phyloP scores from a whole-genome alignment of 2,888 invertebrate species.

The Tryphoninae sp. region DNA sequence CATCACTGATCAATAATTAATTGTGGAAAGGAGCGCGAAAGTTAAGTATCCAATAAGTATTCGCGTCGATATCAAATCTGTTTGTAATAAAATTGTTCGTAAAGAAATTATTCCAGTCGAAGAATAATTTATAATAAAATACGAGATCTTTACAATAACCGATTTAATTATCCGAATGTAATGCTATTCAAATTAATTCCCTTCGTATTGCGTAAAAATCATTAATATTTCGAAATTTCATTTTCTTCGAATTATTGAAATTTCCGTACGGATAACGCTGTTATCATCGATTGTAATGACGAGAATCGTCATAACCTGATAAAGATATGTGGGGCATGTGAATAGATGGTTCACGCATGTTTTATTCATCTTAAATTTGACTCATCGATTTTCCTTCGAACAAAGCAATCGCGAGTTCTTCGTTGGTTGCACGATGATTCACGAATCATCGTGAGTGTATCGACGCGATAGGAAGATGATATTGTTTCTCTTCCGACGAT shows the following conservation, averaged over 20 bases:
- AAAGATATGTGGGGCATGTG: conserved; percentile 2
- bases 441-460: not conserved
- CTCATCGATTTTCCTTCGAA: conserved; percentile 23
- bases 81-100: not conserved
- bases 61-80: not conserved
- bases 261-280: too few species aligned
- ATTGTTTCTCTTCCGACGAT: not conserved
- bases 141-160: too few species aligned
- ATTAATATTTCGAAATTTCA: too few species aligned
- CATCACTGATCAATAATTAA: not conserved
- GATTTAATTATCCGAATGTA: too few species aligned
- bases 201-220: too few species aligned
- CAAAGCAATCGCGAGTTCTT: not conserved
- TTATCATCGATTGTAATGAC: not conserved
- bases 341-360: not conserved
- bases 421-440: not conserved
- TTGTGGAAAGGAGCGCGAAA: not conserved
- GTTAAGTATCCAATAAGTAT: not conserved
- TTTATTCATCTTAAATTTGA: conserved; percentile 34
- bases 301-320: not conserved
- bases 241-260: too few species aligned
- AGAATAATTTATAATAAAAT: too few species aligned
- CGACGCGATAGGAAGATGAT: not conserved
- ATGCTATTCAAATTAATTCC: too few species aligned
- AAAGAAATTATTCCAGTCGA: too few species aligned